These are phyloP conservation scores for Labrus mixtus DNA, from an alignment of 2,113 vertebrate species.

Conservation along the genomic window DNA sequence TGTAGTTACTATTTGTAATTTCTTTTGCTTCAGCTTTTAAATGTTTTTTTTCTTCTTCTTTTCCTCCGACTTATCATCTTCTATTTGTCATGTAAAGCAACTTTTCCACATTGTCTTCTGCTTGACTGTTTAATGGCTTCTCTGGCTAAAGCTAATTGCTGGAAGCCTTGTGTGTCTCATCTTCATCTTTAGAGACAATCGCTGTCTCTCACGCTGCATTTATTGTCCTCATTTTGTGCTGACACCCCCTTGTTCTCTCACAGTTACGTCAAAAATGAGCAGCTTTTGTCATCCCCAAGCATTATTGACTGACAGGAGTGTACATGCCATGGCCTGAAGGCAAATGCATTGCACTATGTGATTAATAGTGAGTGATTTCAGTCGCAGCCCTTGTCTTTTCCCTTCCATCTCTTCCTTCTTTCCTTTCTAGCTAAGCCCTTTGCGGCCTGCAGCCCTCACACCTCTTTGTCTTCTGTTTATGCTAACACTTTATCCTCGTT, in stretches of 20 bases:
- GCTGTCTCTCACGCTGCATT: not conserved
- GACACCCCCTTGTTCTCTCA: not conserved
- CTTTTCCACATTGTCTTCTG: not conserved
- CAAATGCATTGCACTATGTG: not conserved
- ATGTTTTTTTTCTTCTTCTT: not conserved
- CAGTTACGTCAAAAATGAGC: not conserved
- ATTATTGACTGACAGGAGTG: too few relatives aligned
- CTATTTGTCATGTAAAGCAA: not conserved
- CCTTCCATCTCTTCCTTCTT: not conserved
- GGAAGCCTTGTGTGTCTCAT: not conserved
- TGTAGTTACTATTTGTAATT: slow-evolving; percentile 23
- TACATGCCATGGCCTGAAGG: too few relatives aligned
- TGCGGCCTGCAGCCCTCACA: not conserved
- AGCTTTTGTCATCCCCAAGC: not conserved
- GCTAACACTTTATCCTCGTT: slow-evolving; percentile 25
- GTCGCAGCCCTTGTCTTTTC: not conserved
- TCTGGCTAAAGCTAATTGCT: not conserved
- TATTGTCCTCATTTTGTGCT: not conserved
- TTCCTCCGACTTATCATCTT: not conserved
- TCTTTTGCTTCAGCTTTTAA: not conserved
- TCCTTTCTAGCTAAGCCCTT: not conserved
- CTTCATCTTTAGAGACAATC: not conserved
- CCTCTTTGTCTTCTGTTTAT: slow-evolving; percentile 33
- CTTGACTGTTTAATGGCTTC: not conserved
- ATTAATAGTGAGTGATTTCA: not conserved